phyloP scores from a whole-genome alignment of 2,797 vertebrate genomes.

The Gymnothorax reevesii region DNA sequence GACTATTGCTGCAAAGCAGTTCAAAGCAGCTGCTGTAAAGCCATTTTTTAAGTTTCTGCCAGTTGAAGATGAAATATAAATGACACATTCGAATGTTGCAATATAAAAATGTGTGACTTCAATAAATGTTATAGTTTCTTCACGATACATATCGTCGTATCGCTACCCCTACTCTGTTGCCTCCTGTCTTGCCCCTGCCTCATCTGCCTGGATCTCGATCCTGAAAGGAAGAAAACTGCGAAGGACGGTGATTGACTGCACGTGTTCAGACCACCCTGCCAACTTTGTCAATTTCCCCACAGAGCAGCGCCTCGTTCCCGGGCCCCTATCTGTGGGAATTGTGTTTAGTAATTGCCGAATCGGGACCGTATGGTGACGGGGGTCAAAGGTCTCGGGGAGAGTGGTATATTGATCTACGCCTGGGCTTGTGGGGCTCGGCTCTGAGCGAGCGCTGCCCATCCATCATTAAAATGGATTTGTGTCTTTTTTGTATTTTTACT shows the following conservation, averaged over 20 bases:
- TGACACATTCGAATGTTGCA: no score
- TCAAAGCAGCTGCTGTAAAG: no score
- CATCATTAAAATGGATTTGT: background rate
- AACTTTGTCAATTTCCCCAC: background rate
- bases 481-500: background rate
- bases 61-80: no score
- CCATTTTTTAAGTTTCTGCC: no score
- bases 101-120: no score
- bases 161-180: background rate
- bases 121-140: no score
- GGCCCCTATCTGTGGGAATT: background rate
- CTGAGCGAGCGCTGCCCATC: background rate
- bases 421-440: background rate
- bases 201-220: background rate
- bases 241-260: background rate
- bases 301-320: background rate
- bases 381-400: background rate
- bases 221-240: background rate
- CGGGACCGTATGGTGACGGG: background rate
- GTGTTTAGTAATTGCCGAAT: background rate
- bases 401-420: background rate
- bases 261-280: background rate
- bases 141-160: no score
- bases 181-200: background rate
- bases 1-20: no score